phyloP scores from a whole-genome alignment of 1,140 invertebrate species.

The Tetramorium parvispinum region DNA sequence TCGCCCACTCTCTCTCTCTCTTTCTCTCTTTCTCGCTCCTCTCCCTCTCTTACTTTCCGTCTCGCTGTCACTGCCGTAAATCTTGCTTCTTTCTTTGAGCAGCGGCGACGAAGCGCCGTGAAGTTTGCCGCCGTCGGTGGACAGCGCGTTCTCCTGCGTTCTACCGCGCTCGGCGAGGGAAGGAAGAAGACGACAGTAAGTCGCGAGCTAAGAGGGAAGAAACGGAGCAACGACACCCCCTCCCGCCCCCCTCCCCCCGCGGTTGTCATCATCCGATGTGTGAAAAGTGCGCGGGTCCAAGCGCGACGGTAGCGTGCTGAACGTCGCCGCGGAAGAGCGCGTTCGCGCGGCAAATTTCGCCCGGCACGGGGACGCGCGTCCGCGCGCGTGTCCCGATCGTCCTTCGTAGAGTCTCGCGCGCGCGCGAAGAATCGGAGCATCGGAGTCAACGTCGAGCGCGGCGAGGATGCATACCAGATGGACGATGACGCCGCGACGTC shows the following conservation, averaged over 20 bases:
- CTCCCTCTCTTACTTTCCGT: not conserved
- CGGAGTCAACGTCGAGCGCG: conserved; percentile 12
- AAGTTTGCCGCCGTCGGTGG: conserved; percentile 27
- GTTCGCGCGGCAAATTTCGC: not conserved
- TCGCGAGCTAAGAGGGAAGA: not conserved
- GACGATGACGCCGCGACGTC: conserved; percentile 74
- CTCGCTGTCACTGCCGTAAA: not conserved
- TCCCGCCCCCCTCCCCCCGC: not conserved
- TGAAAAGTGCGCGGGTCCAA: conserved; percentile 45
- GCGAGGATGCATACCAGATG: conserved; percentile 74
- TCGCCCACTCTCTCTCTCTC: not conserved
- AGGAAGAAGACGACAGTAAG: conserved; percentile 18
- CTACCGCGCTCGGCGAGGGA: conserved; percentile 34
- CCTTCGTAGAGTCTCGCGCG: no score
- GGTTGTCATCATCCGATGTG: conserved; percentile 10
- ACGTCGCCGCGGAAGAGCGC: not conserved
- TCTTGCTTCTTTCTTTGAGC: not conserved
- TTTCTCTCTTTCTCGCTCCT: not conserved
- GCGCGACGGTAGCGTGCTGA: conserved; percentile 16
- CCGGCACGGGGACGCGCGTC: not conserved
- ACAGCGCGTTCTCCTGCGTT: conserved; percentile 9
- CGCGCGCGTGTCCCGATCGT: conserved; percentile 1
- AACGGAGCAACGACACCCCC: conserved; percentile 11
- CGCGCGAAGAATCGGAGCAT: not conserved
- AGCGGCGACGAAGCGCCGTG: not conserved